Evolutionary conservation across 2,888 invertebrate species (phyloP), one percentile per base, ranked within the genome.

Genomic region (Plagiodera versicolora): DNA sequence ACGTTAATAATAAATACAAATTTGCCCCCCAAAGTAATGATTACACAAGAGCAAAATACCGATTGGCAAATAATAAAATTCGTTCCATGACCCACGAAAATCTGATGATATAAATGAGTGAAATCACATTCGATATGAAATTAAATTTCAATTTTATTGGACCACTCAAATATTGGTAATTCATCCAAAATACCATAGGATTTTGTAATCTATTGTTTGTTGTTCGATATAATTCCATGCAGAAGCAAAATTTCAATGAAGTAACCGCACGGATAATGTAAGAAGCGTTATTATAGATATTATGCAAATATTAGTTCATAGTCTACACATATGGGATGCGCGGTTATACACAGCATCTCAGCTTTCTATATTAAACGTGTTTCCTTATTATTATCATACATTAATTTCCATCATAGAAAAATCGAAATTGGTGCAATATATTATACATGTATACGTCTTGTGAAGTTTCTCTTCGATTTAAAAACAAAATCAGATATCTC

Each of bases 281-380:
- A 39, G 39, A n/a, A 39, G 39, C 39, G 39, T 39, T 39, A 39
- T 39, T 39, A 39, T 39, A n/a, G 39, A 39, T 39, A 39, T 39
- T 39, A 39, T 39, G 39, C 39, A 39, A 39, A 39, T 39, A 39
- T 39, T 39, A 14, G 39, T 39, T 14, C 39, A 39, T 39, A 39
- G 14, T 39, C 39, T 39, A 32, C 32, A 39, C 11, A 39, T 39
- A 24, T 24, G 24, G 39, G 14, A 39, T 39, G 14, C 3, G 39
- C 14, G 8, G 39, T 39, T 39, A 39, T n/a, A 24, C 24, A 24
- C 14, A 39, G 32, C 32, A 32, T 32, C 14, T 39, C 39, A 14
- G 14, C 39, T 39, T 39, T 39, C 39, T 39, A 39, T 39, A 39
- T n/a, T 39, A 39, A 39, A 14, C 14, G 39, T 6, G 39, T 39